phyloP scores from a whole-genome alignment of 2,797 vertebrate genomes.

The Pseudochirops corinnae region DNA sequence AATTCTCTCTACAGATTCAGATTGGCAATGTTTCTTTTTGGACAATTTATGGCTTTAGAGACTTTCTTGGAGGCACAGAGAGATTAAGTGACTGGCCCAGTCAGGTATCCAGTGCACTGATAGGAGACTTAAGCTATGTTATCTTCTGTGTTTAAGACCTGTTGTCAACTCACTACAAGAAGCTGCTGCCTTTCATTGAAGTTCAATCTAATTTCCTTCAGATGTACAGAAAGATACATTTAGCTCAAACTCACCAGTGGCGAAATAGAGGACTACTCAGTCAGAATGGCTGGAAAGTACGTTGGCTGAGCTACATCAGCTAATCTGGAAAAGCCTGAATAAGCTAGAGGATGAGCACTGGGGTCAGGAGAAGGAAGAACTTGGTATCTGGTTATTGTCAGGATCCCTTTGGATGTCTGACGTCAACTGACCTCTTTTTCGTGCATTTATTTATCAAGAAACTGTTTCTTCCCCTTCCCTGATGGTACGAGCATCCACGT shows the following conservation, averaged over 20 bases:
- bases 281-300: background rate
- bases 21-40: too few relatives aligned
- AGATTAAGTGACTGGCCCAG: background rate
- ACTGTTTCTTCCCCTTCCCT: background rate
- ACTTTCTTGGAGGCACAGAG: conserved; percentile 4
- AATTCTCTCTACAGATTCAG: too few relatives aligned
- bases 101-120: background rate
- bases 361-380: background rate
- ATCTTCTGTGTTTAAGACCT: conserved; percentile 19
- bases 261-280: background rate
- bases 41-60: too few relatives aligned
- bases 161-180: too few relatives aligned
- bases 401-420: background rate
- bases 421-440: background rate
- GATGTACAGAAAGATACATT: too few relatives aligned
- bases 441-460: background rate
- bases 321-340: background rate
- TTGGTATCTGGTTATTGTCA: background rate
- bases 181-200: too few relatives aligned
- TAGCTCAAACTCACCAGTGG: too few relatives aligned
- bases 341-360: background rate
- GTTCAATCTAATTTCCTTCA: too few relatives aligned
- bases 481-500: background rate
- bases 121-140: too few relatives aligned
- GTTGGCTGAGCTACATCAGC: background rate